Evolutionary conservation across 2,797 vertebrate genomes (phyloP), one percentile per base, ranked within the genome.

Genomic region (Otus scops): DNA sequence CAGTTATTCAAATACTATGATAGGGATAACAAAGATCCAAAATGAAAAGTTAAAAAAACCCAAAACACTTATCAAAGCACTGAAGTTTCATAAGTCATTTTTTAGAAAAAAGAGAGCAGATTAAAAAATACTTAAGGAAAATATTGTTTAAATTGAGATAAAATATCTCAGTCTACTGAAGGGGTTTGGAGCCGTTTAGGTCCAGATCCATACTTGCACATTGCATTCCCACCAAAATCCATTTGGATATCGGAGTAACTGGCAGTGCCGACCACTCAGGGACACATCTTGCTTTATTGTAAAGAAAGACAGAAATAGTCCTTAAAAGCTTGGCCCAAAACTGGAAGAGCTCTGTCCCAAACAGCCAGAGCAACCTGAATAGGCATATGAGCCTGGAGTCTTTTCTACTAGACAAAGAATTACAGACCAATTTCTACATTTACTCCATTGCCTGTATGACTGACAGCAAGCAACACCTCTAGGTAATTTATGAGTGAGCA

Each of bases 41-140:
- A 63, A 11, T 1, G 0, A 11, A 15, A 65, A 3, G 6, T 39
- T 54, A 45, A 56, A 54, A 16, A 36, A 53, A 6, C 1, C 10
- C 20, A 34, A 27, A 28, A 20, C 9, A 59, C 0, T 3, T 16
- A 19, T 11, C 6, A 27, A 5, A 74, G 22, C 18, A 38, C 26
- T 19, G 12, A 54, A 30, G 43, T 27, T 28, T 43, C 27, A 2
- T 0, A 11, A 26, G 10, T 10, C 3, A 19, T 30, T 50, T 26
- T 30, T 22, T 15, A 34, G 54, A 71, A 81, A 1, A 12, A 14
- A 53, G 7, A 76, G 16, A 69, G 3, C 1, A 53, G 8, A 74
- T 26, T 6, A 32, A 26, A 56, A 59, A 92, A 73, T 9, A 19
- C 1, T 26, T 53, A 2, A 41, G 11, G 14, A 24, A 54, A 57